These are phyloP conservation scores for Aphelinus atriplicis DNA, from an alignment of 1,140 invertebrate genomes.

Conservation along the genomic window DNA sequence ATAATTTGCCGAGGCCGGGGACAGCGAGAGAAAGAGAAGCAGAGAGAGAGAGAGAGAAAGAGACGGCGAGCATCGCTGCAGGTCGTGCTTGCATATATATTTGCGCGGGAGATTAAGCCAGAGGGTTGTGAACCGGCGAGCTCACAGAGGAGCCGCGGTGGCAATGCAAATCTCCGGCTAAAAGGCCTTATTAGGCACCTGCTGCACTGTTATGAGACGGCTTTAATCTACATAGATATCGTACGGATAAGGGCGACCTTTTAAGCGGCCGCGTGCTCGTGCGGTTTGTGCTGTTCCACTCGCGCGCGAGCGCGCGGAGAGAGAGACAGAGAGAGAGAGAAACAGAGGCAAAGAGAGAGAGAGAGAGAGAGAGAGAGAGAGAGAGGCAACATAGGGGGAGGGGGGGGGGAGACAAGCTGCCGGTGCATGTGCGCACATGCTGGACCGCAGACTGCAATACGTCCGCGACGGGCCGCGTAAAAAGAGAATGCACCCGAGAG, in stretches of 20 bases:
- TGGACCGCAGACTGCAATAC: conserved; percentile 20
- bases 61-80: too few relatives aligned
- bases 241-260: conserved; percentile 11
- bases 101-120: conserved; percentile 11
- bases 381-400: neutral
- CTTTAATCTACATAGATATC: conserved; percentile 34
- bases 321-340: too few relatives aligned
- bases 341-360: too few relatives aligned
- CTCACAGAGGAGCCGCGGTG: too few relatives aligned
- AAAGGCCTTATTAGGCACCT: conserved; percentile 31
- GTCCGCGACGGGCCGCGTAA: neutral
- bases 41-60: too few relatives aligned
- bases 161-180: conserved; percentile 15
- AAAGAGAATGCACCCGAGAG: neutral
- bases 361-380: neutral
- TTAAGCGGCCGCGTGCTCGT: neutral
- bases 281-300: too few relatives aligned
- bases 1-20: conserved; percentile 4
- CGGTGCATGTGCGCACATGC: neutral
- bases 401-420: neutral
- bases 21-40: too few relatives aligned
- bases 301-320: too few relatives aligned
- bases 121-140: neutral
- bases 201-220: conserved; percentile 24
- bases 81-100: neutral